Percentiles rank a stretch among this genome's conserved stretches.
These are phyloP conservation scores for Drosophila affinis DNA, from an alignment of 2,888 invertebrate genomes.

Conservation along the genomic window DNA sequence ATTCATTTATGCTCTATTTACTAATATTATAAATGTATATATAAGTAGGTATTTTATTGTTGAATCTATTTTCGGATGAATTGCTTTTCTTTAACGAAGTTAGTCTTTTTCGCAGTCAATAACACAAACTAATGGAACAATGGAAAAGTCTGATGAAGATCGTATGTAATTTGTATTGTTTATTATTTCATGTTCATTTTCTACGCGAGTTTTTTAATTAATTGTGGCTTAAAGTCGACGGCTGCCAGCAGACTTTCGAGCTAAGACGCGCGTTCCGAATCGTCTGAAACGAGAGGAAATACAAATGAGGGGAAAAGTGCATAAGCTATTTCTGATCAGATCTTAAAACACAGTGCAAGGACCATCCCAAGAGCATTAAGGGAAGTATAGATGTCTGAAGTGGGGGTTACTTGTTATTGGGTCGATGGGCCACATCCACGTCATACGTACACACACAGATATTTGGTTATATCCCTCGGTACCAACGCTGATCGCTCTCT, in stretches of 20 bases:
- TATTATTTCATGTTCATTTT: conserved; percentile 5
- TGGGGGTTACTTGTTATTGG: conserved; percentile 19
- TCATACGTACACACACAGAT: conserved; percentile 8
- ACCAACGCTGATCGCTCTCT: neutral
- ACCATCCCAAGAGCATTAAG: too few species aligned
- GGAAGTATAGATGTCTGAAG: neutral
- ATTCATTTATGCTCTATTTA: neutral
- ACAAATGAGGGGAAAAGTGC: neutral
- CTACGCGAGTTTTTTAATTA: neutral
- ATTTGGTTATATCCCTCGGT: neutral
- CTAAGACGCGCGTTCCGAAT: conserved; percentile 24
- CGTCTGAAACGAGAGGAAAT: conserved; percentile 53
- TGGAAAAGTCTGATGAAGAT: conserved; percentile 33
- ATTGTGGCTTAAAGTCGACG: conserved; percentile 47
- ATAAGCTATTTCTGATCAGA: neutral
- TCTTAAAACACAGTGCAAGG: neutral
- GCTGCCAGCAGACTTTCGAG: conserved; percentile 60
- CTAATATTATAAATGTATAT: neutral
- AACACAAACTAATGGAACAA: conserved; percentile 26
- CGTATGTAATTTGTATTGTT: conserved; percentile 6
- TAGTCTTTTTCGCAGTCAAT: conserved; percentile 23
- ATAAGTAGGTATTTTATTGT: conserved; percentile 7
- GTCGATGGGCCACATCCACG: conserved; percentile 42
- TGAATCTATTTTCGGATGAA: conserved; percentile 32
- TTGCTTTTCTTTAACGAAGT: conserved; percentile 45